Evolutionary conservation across 2,797 vertebrate genomes (phyloP), one percentile per base, ranked within the genome.

Genomic region (Thunnus albacares): DNA sequence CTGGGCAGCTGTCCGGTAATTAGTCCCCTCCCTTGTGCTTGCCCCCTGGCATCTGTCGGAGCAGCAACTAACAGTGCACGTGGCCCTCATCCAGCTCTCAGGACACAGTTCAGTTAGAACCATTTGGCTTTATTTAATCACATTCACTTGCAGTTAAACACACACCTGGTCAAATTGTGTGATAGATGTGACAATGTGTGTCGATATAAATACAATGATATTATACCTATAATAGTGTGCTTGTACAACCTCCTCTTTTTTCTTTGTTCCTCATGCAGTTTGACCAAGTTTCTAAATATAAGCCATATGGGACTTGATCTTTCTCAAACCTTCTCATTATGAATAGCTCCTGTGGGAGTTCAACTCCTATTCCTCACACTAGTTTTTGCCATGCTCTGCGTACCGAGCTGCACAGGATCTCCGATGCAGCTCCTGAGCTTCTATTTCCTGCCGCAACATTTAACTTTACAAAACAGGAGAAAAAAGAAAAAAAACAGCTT

Each of bases 1-100:
- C 86, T 94, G 95, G 95, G 94, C 96, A 96, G 94, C 95, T 96
- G 96, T 95, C 94, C 92, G 93, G 92, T 96, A 96, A 96, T 96
- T 95, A 96, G 94, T 94, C 93, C 92, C 86, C 92, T 95, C 94
- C 94, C 94, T 88, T 68, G 86, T 55, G 89, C 83, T 91, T 88
- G 92, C 90, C 93, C 93, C 89, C 89, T 90, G 90, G 94, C 95
- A 96, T 95, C 94, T 95, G 94, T 92, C 80, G 41, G 90, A 88
- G 88, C 87, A 80, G 87, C 66, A 55, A 83, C 91, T 89, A 93
- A 94, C 93, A 89, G 92, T 43, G 67, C 79, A 73, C 47, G 81
- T 94, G 94, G 95, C 90, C 90, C 87, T 76, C 81, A 57, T 94
- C 94, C 93, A 93, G 86, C 88, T 84, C 94, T 88, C 86, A 80